Base-by-base conservation (phyloP, 2,888 invertebrate genomes). In the Scrobipalpa atriplicella region DNA sequence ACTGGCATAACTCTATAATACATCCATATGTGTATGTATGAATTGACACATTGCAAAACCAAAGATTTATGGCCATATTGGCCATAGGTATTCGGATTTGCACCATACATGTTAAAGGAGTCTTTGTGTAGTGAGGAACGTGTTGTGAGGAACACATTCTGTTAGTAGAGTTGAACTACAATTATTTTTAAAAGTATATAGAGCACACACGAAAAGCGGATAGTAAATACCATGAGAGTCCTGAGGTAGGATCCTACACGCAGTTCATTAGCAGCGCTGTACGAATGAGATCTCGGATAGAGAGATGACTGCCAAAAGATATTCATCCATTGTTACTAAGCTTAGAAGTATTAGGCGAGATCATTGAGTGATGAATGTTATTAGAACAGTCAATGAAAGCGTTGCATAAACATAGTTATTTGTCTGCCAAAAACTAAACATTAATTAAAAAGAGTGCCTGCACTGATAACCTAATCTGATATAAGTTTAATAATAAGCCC, bases 141-240 rank as follows among this genome's bases (percentile, higher is more conserved):
- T n/a, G n/a, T 43, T 43, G 43, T n/a, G 13, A n/a, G 47, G 16
- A n/a, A 29, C 21, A 21, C 21, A 21, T 1, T 13, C 11, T 11
- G 21, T 13, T 56, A 29, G 5, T 21, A 21, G 6, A 56, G 54
- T 62, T 13, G 10, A 16, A 2, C 8, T 5, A 43, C 1, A 62
- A 39, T 18, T 18, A 58, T 21, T 3, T 1, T 11, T 11, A 13
- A 10, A 58, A n/a, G 38, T 13, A 62, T 9, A 51, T n/a, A 13
- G 5, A 39, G 68, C 68, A 71, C 72, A 72, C 71, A 72, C 62
- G 62, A 18, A 66, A 54, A 71, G 66, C 69, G 68, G 36, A 60
- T 71, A 61, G 87, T 90, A 92, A 89, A 90, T 93, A 93, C 93
- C 93, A 89, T 92, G 74, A 90, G 75, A 67, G 86, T 90, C 86